Conservation (phyloP, 1,140 invertebrate genomes). For the Magallana gigas region DNA sequence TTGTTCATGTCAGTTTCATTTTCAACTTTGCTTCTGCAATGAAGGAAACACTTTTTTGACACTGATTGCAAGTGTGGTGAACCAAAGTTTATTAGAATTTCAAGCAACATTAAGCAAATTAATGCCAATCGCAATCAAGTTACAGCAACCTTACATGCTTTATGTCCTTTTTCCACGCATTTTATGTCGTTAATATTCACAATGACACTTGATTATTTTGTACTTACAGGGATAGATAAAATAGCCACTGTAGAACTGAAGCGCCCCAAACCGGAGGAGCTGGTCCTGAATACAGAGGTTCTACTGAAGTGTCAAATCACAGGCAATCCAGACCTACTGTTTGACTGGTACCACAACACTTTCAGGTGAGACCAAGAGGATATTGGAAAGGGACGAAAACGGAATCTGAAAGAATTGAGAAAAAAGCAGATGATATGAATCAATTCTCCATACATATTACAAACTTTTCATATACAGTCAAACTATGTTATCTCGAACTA, state of each 20-base stretch:
- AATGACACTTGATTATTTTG: background rate
- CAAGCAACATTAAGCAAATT: slow-evolving; percentile 3
- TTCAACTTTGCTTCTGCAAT: background rate
- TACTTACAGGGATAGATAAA: slow-evolving; percentile 85
- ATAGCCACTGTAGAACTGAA: slow-evolving; percentile 84
- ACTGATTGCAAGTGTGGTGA: background rate
- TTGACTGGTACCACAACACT: slow-evolving; percentile 89
- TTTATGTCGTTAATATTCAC: too few relatives aligned
- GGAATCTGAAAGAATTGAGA: too few relatives aligned
- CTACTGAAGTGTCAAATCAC: slow-evolving; percentile 87
- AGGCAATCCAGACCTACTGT: slow-evolving; percentile 86
- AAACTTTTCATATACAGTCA: too few relatives aligned
- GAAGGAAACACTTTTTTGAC: background rate
- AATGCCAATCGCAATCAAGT: background rate
- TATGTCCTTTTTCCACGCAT: background rate
- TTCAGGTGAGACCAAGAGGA: slow-evolving; percentile 69
- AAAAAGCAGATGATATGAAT: too few relatives aligned
- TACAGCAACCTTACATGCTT: background rate
- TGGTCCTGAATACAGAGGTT: slow-evolving; percentile 83
- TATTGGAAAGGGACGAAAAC: too few relatives aligned
- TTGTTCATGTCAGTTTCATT: background rate
- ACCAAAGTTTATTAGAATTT: background rate
- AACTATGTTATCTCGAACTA: too few relatives aligned
- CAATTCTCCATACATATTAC: too few relatives aligned
- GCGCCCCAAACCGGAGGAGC: slow-evolving; percentile 82